Evolutionary conservation across 2,797 vertebrate genomes (phyloP).

Genomic region (Artibeus lituratus): DNA sequence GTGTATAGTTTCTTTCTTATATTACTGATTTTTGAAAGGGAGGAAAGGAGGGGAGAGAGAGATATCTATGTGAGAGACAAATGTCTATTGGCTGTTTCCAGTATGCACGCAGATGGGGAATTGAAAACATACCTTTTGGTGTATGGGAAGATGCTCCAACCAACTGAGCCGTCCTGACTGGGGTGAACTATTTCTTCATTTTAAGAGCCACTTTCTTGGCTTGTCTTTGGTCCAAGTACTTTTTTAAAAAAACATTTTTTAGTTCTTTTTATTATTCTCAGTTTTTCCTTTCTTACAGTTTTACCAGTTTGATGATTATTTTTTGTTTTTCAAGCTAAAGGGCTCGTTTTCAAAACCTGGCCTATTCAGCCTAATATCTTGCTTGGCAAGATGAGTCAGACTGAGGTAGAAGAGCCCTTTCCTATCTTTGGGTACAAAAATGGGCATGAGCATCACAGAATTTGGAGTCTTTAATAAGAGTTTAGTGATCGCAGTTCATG

Average conservation of each 20-base stretch:
- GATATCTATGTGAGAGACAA: too few species aligned
- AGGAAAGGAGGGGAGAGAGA: too few species aligned
- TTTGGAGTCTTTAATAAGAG: not conserved
- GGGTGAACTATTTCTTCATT: not conserved
- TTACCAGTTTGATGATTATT: slow-evolving; percentile 5
- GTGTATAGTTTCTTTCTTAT: too few species aligned
- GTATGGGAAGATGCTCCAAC: too few species aligned
- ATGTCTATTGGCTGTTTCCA: too few species aligned
- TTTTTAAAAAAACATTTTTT: not conserved
- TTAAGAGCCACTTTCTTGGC: not conserved
- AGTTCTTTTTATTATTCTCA: not conserved
- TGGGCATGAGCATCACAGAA: not conserved
- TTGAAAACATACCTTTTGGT: too few species aligned
- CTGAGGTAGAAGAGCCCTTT: not conserved
- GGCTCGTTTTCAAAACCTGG: not conserved
- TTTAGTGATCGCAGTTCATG: not conserved
- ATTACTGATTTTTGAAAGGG: too few species aligned
- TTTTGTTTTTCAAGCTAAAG: slow-evolving; percentile 29
- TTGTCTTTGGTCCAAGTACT: not conserved
- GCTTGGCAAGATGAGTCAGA: not conserved
- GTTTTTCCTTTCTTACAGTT: not conserved
- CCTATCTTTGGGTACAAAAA: not conserved
- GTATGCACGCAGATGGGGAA: too few species aligned
- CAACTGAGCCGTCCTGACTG: too few species aligned
- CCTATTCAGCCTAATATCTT: not conserved